Base-by-base conservation (phyloP, 2,113 vertebrate species). In the Menidia beryllina region DNA sequence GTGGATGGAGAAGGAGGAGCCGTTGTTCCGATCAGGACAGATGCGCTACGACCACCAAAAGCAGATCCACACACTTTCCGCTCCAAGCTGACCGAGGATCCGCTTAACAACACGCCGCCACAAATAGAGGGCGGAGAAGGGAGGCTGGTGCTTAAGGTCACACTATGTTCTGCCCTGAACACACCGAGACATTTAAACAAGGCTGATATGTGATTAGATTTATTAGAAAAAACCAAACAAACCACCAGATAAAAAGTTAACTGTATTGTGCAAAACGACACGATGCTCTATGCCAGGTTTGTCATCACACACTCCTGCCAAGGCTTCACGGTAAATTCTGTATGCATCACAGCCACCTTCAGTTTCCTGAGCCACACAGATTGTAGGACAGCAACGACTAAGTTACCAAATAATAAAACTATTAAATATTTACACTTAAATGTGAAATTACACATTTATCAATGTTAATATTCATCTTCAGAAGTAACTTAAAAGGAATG, bases 1-100 rank as follows among this genome's bases (percentile, higher is more conserved):
- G 51, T 99, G 97, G 97, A 92, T 96, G 49, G 86, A 91, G 75
- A 86, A 85, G n/a, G 94, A 96, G 0, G 96, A 98, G 79, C 94
- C 95, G 0, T 58, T 0, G 14, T 87, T 96, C 80, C 92, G 96
- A 66, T 39, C 39, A 0, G 93, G 95, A 19, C 80, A 45, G 1
- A 77, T 91, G 19, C 17, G 1, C 34, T 94, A 94, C 23, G 91
- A 93, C 0, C 21, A 86, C 0, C 36, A 90, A 34, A 91, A 88
- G 47, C 89, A 88, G 7, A 45, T 94, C 65, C 95, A 96, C 90
- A 75, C 68, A 2, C 65, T 86, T 5, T 69, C 65, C 17, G 36
- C 59, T 10, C 58, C 71, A 8, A 85, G 65, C 53, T 89, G 85
- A 93, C 34, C 49, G 30, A 57, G 81, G 57, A 62, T 26, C 67